Conservation (phyloP, 2,888 invertebrate genomes). For the Cheilosia pagana region DNA sequence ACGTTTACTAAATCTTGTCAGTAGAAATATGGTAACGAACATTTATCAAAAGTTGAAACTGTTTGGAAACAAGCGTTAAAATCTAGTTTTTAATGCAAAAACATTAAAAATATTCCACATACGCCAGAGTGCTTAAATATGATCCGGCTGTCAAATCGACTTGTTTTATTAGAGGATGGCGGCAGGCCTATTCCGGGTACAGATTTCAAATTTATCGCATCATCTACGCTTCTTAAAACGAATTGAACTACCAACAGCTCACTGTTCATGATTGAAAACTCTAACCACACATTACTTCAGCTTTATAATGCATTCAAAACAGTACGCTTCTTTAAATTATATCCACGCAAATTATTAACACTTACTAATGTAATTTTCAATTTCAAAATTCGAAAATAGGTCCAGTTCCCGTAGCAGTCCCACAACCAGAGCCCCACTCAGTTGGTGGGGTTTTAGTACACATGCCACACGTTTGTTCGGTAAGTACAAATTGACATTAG, state of each 20-base stretch:
- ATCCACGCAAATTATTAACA: not conserved
- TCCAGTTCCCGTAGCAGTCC: conserved; percentile 84
- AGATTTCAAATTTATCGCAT: too few relatives aligned
- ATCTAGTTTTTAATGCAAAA: not conserved
- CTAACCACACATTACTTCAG: conserved; percentile 8
- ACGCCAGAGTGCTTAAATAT: not conserved
- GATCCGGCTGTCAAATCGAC: too few relatives aligned
- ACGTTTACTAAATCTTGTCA: too few relatives aligned
- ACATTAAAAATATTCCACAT: not conserved
- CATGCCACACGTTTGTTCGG: conserved; percentile 95
- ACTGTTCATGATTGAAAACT: conserved; percentile 40
- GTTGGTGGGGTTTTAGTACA: conserved; percentile 95
- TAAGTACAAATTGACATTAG: conserved; percentile 78
- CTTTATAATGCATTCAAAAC: conserved; percentile 35
- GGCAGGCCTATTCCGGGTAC: too few relatives aligned
- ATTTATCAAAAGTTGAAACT: too few relatives aligned
- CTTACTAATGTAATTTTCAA: not conserved
- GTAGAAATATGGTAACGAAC: too few relatives aligned
- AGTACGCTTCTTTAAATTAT: conserved; percentile 7
- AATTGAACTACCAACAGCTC: not conserved
- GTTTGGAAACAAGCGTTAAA: too few relatives aligned
- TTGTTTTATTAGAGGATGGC: too few relatives aligned
- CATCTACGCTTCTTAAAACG: too few relatives aligned
- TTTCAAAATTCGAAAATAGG: conserved; percentile 76
- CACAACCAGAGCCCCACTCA: conserved; percentile 89